A percentile compares a stretch with the other conserved stretches of the same genome.
Conservation (phyloP, 2,888 invertebrate genomes). For the Melanostoma scalare region DNA sequence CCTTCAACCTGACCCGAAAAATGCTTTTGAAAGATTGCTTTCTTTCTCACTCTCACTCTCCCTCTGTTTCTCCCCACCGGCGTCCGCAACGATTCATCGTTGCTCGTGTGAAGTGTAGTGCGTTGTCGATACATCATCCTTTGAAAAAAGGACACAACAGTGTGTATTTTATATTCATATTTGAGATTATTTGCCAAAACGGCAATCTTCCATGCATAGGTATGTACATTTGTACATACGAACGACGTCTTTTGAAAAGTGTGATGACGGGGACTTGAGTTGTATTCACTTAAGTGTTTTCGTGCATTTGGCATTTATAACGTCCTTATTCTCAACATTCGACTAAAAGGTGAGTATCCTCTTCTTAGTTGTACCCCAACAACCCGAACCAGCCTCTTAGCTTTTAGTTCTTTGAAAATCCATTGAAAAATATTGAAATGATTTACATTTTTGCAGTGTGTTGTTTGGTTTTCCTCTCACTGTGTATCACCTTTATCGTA, state of each 20-base stretch:
- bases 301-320: constrained; percentile 70
- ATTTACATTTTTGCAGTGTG: constrained; percentile 47
- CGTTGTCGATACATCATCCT: constrained; percentile 17
- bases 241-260: constrained; percentile 29
- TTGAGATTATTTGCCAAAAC: background rate
- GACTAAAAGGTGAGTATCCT: background rate
- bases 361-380: background rate
- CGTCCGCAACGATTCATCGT: constrained; percentile 37
- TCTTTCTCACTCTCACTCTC: background rate
- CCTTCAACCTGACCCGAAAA: no score
- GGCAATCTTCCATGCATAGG: constrained; percentile 17
- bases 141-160: constrained; percentile 8
- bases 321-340: constrained; percentile 59
- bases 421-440: constrained; percentile 43
- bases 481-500: constrained; percentile 22
- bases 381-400: background rate
- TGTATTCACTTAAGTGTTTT: constrained; percentile 66
- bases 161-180: constrained; percentile 30
- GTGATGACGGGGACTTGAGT: constrained; percentile 51
- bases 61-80: no score
- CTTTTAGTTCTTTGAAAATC: constrained; percentile 43
- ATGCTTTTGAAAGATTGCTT: background rate
- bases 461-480: constrained; percentile 27
- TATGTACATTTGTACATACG: constrained; percentile 40
- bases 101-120: no score